A percentile compares a stretch with the other conserved stretches of the same genome.
Conservation (phyloP, 2,888 invertebrate genomes). For the Mythimna loreyi region DNA sequence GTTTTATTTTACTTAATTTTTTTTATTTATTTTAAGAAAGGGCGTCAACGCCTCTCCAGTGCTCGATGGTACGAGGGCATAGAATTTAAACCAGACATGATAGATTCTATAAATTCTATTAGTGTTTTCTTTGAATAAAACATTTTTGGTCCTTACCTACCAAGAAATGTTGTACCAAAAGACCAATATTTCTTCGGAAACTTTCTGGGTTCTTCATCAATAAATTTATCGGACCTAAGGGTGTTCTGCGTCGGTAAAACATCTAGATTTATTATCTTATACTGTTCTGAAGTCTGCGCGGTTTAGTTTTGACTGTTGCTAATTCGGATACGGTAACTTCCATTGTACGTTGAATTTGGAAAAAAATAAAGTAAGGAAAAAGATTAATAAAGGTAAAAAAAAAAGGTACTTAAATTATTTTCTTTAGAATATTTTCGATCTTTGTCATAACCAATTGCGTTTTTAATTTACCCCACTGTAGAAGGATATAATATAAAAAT, state of each 20-base stretch:
- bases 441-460: too few relatives aligned
- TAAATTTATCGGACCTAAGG: slow-evolving; percentile 44
- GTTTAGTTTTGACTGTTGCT: not conserved
- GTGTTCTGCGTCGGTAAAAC: slow-evolving; percentile 31
- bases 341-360: too few relatives aligned
- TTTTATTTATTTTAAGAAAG: too few relatives aligned
- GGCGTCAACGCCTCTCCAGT: too few relatives aligned
- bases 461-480: too few relatives aligned
- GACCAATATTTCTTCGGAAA: slow-evolving; percentile 40
- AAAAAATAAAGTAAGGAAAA: too few relatives aligned
- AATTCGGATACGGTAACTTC: not conserved
- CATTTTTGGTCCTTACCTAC: not conserved
- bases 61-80: too few relatives aligned
- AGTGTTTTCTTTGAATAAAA: slow-evolving; percentile 21
- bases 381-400: too few relatives aligned
- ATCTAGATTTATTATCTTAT: slow-evolving; percentile 45
- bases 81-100: not conserved
- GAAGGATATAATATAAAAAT: too few relatives aligned
- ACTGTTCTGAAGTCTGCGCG: slow-evolving; percentile 1
- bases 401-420: too few relatives aligned
- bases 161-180: slow-evolving; percentile 35
- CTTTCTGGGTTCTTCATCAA: slow-evolving; percentile 36
- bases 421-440: too few relatives aligned
- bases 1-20: too few relatives aligned
- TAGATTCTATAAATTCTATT: slow-evolving; percentile 5